Percentiles rank a stretch among this genome's conserved stretches.
These are phyloP conservation scores for Phyllopteryx taeniolatus DNA, from an alignment of 2,113 vertebrate genomes.

Conservation along the genomic window DNA sequence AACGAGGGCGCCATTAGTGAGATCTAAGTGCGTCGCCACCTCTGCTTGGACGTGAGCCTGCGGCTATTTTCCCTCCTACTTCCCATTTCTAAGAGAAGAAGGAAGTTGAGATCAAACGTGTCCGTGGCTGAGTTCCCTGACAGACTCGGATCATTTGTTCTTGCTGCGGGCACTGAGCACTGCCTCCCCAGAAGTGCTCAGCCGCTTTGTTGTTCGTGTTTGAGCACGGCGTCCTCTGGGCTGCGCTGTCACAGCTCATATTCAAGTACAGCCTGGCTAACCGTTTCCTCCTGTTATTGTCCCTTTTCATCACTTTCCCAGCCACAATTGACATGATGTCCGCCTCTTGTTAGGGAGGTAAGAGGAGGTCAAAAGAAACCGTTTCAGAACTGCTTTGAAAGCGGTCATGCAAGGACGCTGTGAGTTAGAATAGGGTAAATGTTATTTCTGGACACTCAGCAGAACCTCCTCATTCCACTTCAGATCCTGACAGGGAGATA, in stretches of 20 bases:
- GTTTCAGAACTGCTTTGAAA: slow-evolving; percentile 54
- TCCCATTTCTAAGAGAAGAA: slow-evolving; percentile 69
- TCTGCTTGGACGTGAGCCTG: slow-evolving; percentile 49
- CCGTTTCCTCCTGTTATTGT: slow-evolving; percentile 40
- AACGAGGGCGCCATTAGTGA: slow-evolving; percentile 18
- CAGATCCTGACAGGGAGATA: no score
- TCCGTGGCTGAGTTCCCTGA: slow-evolving; percentile 73
- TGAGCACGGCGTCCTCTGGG: slow-evolving; percentile 64
- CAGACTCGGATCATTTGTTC: slow-evolving; percentile 75
- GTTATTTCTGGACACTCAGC: not conserved
- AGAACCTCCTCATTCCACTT: not conserved
- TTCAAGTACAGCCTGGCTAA: slow-evolving; percentile 61
- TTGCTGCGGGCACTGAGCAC: slow-evolving; percentile 42
- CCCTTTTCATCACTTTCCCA: slow-evolving; percentile 50
- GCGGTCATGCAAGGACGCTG: slow-evolving; percentile 27
- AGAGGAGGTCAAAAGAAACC: slow-evolving; percentile 41
- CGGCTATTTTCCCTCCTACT: slow-evolving; percentile 63
- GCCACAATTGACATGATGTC: slow-evolving; percentile 38
- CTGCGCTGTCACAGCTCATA: slow-evolving; percentile 70
- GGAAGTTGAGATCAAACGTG: slow-evolving; percentile 73
- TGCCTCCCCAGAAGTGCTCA: slow-evolving; percentile 50
- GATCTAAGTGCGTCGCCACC: slow-evolving; percentile 23
- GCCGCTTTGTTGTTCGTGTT: slow-evolving; percentile 71
- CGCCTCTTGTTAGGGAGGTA: slow-evolving; percentile 17
- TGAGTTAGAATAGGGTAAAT: slow-evolving; percentile 36